Conservation (phyloP, 2,797 vertebrate genomes). For the Mustela erminea region DNA sequence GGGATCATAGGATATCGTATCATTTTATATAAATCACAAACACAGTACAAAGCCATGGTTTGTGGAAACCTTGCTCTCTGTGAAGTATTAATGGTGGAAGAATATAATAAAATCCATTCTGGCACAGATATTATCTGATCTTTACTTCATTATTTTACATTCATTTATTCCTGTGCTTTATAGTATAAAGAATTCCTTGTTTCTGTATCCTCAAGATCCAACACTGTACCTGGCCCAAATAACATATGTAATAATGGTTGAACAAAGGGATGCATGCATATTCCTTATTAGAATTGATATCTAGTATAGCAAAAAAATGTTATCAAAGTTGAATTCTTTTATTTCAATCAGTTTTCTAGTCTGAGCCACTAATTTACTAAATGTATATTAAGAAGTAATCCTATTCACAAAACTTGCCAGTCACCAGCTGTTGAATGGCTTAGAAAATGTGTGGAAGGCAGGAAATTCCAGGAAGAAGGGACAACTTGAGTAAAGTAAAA, state of each 20-base stretch:
- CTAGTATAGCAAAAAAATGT: neutral
- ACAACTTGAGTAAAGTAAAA: neutral
- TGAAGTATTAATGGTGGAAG: neutral
- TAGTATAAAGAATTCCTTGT: neutral
- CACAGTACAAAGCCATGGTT: neutral
- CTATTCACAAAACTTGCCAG: neutral
- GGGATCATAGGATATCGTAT: neutral
- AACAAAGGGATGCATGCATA: neutral
- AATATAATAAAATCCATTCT: neutral
- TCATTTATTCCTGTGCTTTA: neutral
- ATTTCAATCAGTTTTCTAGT: conserved; percentile 26
- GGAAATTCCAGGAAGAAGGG: neutral
- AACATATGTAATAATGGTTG: neutral
- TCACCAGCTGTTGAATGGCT: neutral
- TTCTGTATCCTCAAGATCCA: neutral
- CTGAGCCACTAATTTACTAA: neutral
- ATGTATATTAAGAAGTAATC: neutral
- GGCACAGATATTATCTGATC: neutral
- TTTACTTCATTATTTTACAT: neutral
- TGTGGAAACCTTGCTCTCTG: neutral
- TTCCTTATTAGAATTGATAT: neutral
- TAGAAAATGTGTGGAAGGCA: neutral
- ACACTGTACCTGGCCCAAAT: neutral
- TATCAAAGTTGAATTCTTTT: neutral
- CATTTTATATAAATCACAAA: neutral